Base-by-base conservation (phyloP, 1,140 invertebrate genomes). In the Drosophila navojoa region DNA sequence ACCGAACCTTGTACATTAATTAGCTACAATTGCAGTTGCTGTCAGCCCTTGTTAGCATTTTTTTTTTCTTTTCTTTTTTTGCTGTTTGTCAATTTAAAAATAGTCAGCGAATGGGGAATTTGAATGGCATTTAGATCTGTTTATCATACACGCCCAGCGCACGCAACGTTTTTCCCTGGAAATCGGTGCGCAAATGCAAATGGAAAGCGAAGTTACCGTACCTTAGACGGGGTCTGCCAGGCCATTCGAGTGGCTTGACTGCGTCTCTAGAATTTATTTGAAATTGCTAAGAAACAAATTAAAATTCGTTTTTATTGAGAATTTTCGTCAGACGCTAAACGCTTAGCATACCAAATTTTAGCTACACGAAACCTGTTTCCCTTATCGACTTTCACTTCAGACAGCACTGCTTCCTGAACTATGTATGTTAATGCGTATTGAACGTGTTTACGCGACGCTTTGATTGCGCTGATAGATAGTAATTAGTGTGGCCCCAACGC, bases 101-200 rank as follows among this genome's bases (percentile, higher is more conserved):
- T 62, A 63, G 59, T 53, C 64, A 69, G 77, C 61, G 53, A 75
- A 86, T 15, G n/a, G 42, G 16, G 42, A 45, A 45, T 86, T 86
- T 81, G 81, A 86, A 86, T 86, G 67, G 58, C 38, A 61, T 40
- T 49, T 58, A 68, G 69, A 76, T 75, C 59, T 63, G 66, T 45
- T 71, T 66, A 75, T 75, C 70, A 80, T 85, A 68, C 81, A 68
- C 81, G 64, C 71, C 57, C 70, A 79, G 63, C 84, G 76, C 82
- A 87, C 82, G 82, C 84, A 87, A 87, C 55, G 70, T 60, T 79
- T 79, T 87, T 87, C 84, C 6, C n/a, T 74, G 62, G 84, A 87
- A 86, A 87, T 86, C 82, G 66, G 52, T 69, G 52, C 59, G 35
- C 25, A 63, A 85, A 87, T 86, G 81, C 82, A 82, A 86, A 86